A percentile compares a stretch with the other conserved stretches of the same genome.
Evolutionary conservation across 2,888 invertebrate species (phyloP).

Genomic region (Torymus tubicola): DNA sequence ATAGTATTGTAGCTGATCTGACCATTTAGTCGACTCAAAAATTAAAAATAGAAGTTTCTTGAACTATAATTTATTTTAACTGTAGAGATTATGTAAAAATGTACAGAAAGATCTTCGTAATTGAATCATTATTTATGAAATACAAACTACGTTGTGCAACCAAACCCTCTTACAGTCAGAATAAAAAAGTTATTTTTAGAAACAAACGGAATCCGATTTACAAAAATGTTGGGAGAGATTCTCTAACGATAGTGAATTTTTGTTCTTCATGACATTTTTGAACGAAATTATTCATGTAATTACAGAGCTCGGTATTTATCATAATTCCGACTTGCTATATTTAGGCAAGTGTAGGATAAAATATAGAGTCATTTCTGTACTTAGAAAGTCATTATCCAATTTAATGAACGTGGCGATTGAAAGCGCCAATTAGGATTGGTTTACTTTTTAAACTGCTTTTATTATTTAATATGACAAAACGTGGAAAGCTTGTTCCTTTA

Average conservation of each 20-base stretch:
- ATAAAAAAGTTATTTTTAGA: constrained; percentile 8
- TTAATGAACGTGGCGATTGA: constrained; percentile 25
- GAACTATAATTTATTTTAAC: too few relatives aligned
- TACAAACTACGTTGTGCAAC: background rate
- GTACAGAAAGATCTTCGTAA: background rate
- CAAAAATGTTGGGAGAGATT: background rate
- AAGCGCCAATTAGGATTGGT: constrained; percentile 16
- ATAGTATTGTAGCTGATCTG: too few relatives aligned
- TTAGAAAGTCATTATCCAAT: constrained; percentile 9
- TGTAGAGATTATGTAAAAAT: background rate
- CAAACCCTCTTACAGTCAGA: constrained; percentile 5
- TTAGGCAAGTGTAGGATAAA: constrained; percentile 10
- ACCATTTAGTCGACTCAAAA: too few relatives aligned
- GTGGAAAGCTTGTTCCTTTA: background rate
- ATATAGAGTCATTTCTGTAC: background rate
- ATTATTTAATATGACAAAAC: constrained; percentile 5
- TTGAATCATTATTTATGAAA: background rate
- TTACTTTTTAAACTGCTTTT: constrained; percentile 6
- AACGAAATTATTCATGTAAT: constrained; percentile 21
- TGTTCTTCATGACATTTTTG: constrained; percentile 7
- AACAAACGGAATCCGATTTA: background rate
- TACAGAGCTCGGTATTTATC: background rate
- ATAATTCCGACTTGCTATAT: background rate
- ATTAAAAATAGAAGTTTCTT: too few relatives aligned
- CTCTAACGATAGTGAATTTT: background rate